phyloP scores from a whole-genome alignment of 30 jellyfish, hydroid and myxozoan genomes.

The Sanderia malayensis region DNA sequence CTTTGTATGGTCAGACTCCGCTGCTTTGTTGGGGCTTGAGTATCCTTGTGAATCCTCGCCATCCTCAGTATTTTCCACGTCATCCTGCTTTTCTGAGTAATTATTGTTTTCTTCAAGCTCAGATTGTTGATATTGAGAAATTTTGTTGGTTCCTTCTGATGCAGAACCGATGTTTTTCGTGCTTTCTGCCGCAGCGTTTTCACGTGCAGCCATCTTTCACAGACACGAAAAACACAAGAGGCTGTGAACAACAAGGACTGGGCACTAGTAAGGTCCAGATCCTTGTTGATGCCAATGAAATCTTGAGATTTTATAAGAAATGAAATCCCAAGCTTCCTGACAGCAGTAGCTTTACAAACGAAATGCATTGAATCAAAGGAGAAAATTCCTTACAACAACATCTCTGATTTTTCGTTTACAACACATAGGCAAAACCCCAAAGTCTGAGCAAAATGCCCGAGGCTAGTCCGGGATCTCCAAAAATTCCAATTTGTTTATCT shows the following conservation, averaged over 20 bases:
- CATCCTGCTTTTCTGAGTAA: neutral
- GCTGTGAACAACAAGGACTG: neutral
- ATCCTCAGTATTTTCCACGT: neutral
- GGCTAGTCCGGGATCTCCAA: neutral
- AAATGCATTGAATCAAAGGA: no score
- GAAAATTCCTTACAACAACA: no score
- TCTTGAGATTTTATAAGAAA: neutral
- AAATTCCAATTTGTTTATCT: neutral
- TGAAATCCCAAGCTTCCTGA: neutral
- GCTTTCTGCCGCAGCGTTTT: neutral
- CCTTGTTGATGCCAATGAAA: slow-evolving; percentile 1
- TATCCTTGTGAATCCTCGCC: neutral
- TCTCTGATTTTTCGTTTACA: no score
- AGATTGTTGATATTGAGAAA: neutral
- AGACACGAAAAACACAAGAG: neutral
- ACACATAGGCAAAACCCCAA: no score
- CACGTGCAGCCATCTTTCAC: neutral
- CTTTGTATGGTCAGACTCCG: no score
- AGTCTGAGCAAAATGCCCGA: no score
- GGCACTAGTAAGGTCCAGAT: neutral
- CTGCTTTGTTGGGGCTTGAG: neutral
- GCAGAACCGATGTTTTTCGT: neutral
- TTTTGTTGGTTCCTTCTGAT: neutral
- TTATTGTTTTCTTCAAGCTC: neutral
- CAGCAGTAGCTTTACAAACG: no score